Base-by-base conservation (phyloP, 2,113 vertebrate genomes). In the Perca schrenkii region DNA sequence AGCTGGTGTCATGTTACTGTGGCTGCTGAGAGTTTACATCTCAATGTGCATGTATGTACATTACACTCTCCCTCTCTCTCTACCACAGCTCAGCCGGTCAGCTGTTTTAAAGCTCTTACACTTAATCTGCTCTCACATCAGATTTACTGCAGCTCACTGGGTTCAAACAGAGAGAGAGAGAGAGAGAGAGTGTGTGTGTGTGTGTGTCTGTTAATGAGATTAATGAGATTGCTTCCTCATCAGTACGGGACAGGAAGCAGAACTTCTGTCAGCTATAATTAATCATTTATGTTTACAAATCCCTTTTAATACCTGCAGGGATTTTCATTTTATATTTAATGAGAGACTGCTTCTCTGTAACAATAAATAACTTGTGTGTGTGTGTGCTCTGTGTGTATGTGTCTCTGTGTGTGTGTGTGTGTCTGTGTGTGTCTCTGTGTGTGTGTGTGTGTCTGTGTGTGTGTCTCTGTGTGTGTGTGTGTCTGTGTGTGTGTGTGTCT, bases 101-200 rank as follows among this genome's bases (percentile, higher is more conserved):
- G 72, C 56, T 68, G 70, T 40, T 50, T 5, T 82, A 86, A 90
- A 31, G 62, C 68, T 90, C 81, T 90, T 86, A 84, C 40, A 28
- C 34, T 22, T 88, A 85, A 88, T 83, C 86, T 88, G 81, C 15
- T 79, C 70, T 81, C 64, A 72, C 68, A 85, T 90, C 79, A 88
- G 89, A 74, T 82, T 82, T 71, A 57, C 80, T 50, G 76, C 82
- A 60, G 77, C 79, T 85, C 57, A 58, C 50, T 21, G 16, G 34
- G 15, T 69, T 74, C 62, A 71, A 79, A 63, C 63, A 62, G 22
- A 2, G n/a, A 34, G 64, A 53, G 67, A 53, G 71, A n/a, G n/a
- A n/a, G n/a, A n/a, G n/a, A n/a, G n/a, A n/a, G n/a, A n/a, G 22
- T 25, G 25, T 25, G 25, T 25, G 25, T 25, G 63, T 49, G 66